A percentile compares a stretch with the other conserved stretches of the same genome.
phyloP scores from a whole-genome alignment of 2,888 invertebrate genomes.

The Ichneumoninae sp. region DNA sequence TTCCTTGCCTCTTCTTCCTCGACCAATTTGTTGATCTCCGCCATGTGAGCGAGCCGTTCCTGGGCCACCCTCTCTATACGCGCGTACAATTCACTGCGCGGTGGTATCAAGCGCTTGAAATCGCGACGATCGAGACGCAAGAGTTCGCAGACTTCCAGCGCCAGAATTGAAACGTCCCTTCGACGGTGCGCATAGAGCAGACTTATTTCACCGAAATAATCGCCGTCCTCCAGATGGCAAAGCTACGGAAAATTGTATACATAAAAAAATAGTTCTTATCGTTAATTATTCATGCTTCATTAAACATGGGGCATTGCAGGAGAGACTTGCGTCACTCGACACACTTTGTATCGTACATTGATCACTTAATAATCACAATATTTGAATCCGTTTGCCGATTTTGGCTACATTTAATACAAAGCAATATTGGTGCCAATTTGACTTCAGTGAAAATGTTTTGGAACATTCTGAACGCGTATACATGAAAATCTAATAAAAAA shows the following conservation, averaged over 20 bases:
- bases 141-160: slow-evolving; percentile 87
- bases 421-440: no score
- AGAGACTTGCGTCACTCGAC: background rate
- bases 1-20: slow-evolving; percentile 48
- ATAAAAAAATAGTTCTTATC: background rate
- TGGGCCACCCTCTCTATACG: slow-evolving; percentile 74
- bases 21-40: slow-evolving; percentile 59
- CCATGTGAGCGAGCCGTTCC: slow-evolving; percentile 68
- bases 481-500: background rate
- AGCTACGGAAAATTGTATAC: slow-evolving; percentile 64
- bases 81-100: slow-evolving; percentile 73
- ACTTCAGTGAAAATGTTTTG: no score
- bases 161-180: slow-evolving; percentile 86
- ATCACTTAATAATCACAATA: no score
- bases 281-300: slow-evolving; percentile 18
- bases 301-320: background rate
- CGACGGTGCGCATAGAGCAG: slow-evolving; percentile 85
- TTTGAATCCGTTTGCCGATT: no score
- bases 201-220: slow-evolving; percentile 85
- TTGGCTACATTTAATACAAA: no score
- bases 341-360: no score
- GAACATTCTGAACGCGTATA: no score
- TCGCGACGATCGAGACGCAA: slow-evolving; percentile 85
- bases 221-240: slow-evolving; percentile 87
- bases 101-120: slow-evolving; percentile 82